Evolutionary conservation across 2,113 vertebrate species (phyloP), one percentile per base, ranked within the genome.

Genomic region (Syrrhaptes paradoxus): DNA sequence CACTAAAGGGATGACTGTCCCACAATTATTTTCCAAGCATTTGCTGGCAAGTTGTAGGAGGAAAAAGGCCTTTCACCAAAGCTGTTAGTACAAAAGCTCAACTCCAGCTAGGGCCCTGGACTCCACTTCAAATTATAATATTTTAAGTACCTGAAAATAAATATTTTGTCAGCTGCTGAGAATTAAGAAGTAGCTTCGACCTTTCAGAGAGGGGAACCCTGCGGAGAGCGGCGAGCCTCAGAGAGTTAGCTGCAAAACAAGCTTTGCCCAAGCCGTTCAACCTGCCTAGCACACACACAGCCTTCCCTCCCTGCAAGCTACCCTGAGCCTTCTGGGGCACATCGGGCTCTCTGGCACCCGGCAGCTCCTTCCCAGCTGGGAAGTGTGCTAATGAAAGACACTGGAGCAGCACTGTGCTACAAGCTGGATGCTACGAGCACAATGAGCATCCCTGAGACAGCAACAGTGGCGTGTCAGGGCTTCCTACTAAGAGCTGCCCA

Each of bases 141-240:
- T 97, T 97, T 95, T 96, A 97, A 96, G 94, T 95, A 97, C 95
- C 92, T 95, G 93, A 97, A 97, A 97, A 96, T 95, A 96, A 96
- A 95, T 97, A 97, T 97, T 97, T 96, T 97, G 95, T 92, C 96
- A 97, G 94, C 93, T 97, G 94, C 83, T 77, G 91, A 87, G 95
- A 97, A 97, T 92, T 96, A 95, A 97, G 94, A 96, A 97, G 96
- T 93, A 94, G 93, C 93, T 96, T 97, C 89, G 70, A 95, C 94
- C 89, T 94, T 94, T 94, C 85, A 89, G 90, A 96, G 89, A 94
- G 76, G 87, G 86, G 89, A 97, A 86, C 90, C 94, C 94, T 79
- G 95, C 5, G 1, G 94, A 93, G 94, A 85, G 93, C 62, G 13
- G 93, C 73, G 2, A 96, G 90, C 87, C 95, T 95, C 84, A 94